Percentiles rank a stretch among this genome's conserved stretches.
Evolutionary conservation across 2,797 vertebrate genomes (phyloP).

Genomic region (Tangara arthus): DNA sequence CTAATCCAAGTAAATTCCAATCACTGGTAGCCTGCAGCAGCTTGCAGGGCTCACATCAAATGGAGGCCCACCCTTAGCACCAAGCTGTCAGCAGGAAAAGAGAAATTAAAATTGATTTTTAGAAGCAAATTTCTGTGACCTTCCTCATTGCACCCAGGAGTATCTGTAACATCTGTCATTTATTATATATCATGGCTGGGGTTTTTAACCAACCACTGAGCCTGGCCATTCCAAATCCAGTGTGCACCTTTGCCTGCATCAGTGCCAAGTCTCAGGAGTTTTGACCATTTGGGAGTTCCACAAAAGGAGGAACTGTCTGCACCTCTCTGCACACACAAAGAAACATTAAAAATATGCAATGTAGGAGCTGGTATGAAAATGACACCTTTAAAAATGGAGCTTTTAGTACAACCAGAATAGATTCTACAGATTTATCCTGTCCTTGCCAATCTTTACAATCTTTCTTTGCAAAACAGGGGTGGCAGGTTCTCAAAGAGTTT

Average conservation of each 20-base stretch:
- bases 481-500: background rate
- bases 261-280: background rate
- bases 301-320: background rate
- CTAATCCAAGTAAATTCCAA: constrained; percentile 55
- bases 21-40: constrained; percentile 62
- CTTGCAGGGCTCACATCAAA: constrained; percentile 45
- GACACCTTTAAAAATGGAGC: background rate
- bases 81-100: constrained; percentile 49
- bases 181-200: background rate
- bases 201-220: background rate
- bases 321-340: background rate
- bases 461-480: background rate
- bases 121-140: constrained; percentile 28
- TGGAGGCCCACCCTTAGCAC: constrained; percentile 20
- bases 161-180: background rate
- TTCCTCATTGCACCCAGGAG: constrained; percentile 8
- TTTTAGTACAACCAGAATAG: background rate
- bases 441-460: background rate
- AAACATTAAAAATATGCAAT: background rate
- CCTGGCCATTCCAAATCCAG: background rate
- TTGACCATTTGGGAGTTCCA: background rate
- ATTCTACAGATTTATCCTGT: background rate
- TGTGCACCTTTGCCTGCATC: background rate
- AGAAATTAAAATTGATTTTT: constrained; percentile 57
- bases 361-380: background rate